phyloP scores from a whole-genome alignment of 1,140 invertebrate genomes.

The Monomorium pharaonis region DNA sequence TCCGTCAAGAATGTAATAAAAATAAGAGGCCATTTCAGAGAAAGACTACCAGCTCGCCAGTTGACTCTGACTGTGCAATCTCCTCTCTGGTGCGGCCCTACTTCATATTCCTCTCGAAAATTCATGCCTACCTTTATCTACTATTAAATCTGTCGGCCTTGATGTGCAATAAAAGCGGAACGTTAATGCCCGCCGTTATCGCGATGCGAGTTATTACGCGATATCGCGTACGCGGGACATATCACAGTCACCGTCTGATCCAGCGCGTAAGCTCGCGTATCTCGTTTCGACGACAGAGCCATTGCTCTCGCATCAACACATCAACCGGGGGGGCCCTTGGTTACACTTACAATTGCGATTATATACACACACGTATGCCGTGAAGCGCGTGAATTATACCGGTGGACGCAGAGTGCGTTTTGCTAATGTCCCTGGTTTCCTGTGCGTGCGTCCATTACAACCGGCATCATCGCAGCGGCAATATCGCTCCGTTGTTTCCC shows the following conservation, averaged over 20 bases:
- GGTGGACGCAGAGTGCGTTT: constrained; percentile 47
- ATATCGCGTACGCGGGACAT: constrained; percentile 20
- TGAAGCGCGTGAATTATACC: constrained; percentile 63
- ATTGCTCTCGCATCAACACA: constrained; percentile 44
- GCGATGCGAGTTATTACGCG: constrained; percentile 40
- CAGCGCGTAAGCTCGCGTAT: constrained; percentile 37
- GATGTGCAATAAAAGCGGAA: constrained; percentile 38
- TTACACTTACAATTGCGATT: constrained; percentile 63
- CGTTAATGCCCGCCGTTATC: constrained; percentile 36
- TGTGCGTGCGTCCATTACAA: constrained; percentile 65
- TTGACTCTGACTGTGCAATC: not conserved
- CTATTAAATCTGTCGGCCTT: constrained; percentile 24
- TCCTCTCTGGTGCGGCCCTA: not conserved
- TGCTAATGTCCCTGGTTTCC: constrained; percentile 63
- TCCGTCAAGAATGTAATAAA: constrained; percentile 1
- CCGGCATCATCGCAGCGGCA: constrained; percentile 47
- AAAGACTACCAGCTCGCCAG: not conserved
- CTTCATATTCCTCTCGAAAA: constrained; percentile 1
- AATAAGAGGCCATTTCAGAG: not conserved
- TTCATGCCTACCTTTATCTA: constrained; percentile 22
- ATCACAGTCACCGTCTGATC: constrained; percentile 30
- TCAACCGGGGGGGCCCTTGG: constrained; percentile 34
- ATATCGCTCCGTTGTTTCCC: constrained; percentile 43
- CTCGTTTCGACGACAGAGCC: constrained; percentile 55
- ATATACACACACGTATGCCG: constrained; percentile 34